Evolutionary conservation across 2,888 invertebrate genomes (phyloP).

Genomic region (Proisotoma minuta): DNA sequence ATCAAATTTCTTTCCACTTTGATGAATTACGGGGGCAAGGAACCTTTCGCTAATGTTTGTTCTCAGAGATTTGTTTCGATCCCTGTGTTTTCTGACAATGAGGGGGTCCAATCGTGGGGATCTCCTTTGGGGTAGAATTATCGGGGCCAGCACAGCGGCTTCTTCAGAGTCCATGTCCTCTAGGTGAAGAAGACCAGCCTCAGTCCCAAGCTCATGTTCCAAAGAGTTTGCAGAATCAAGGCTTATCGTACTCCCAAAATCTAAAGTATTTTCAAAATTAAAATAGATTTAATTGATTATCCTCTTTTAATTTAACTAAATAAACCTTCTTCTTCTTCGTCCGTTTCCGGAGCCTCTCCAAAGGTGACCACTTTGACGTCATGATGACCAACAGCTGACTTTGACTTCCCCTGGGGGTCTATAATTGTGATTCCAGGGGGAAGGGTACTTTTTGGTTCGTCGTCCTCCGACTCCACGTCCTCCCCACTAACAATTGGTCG

Average conservation of each 20-base stretch:
- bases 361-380: constrained; percentile 8
- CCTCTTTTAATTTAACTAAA: background rate
- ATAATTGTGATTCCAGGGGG: constrained; percentile 17
- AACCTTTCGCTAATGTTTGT: constrained; percentile 39
- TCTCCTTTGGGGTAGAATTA: constrained; percentile 17
- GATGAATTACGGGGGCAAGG: constrained; percentile 37
- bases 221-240: constrained; percentile 28
- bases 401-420: constrained; percentile 9
- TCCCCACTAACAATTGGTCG: constrained; percentile 33
- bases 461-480: constrained; percentile 38
- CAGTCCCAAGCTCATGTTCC: too few species aligned
- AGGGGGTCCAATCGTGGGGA: constrained; percentile 24
- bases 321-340: background rate
- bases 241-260: constrained; percentile 25
- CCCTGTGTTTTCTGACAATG: constrained; percentile 35
- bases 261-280: constrained; percentile 3
- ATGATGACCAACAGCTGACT: too few species aligned
- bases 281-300: background rate
- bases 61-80: constrained; percentile 38
- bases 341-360: constrained; percentile 41
- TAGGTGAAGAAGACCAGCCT: constrained; percentile 18
- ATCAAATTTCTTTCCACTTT: constrained; percentile 36
- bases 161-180: constrained; percentile 20
- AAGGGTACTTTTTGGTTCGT: constrained; percentile 17
- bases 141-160: constrained; percentile 11